A percentile compares a stretch with the other conserved stretches of the same genome.
These are phyloP conservation scores for Leptinotarsa haldemani DNA, from an alignment of 2,888 invertebrate genomes.

Conservation along the genomic window DNA sequence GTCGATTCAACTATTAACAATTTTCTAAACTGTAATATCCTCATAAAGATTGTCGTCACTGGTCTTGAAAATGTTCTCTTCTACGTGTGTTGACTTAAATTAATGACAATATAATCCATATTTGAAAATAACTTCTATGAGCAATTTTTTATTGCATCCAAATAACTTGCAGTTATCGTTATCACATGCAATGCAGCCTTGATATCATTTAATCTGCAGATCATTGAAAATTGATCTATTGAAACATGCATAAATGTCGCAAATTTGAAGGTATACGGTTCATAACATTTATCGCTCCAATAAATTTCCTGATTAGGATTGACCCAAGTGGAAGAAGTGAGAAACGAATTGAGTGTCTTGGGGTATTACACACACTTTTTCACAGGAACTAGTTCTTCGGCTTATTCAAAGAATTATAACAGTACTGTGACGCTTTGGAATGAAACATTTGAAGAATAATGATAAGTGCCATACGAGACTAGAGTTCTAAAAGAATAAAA, in stretches of 20 bases:
- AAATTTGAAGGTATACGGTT: background rate
- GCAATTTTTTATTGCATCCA: too few relatives aligned
- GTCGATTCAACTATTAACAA: too few relatives aligned
- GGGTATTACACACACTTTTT: slow-evolving; percentile 20
- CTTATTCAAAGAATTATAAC: slow-evolving; percentile 39
- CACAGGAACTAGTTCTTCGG: slow-evolving; percentile 22
- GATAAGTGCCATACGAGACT: slow-evolving; percentile 35
- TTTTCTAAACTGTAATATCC: too few relatives aligned
- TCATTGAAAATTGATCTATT: background rate
- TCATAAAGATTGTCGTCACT: too few relatives aligned
- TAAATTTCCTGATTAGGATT: background rate
- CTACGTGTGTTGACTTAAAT: too few relatives aligned
- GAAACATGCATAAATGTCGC: background rate
- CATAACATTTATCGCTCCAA: slow-evolving; percentile 12
- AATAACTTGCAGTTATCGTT: too few relatives aligned
- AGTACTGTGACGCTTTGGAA: slow-evolving; percentile 35
- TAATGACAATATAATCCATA: too few relatives aligned
- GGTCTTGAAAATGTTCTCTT: too few relatives aligned
- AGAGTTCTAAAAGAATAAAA: slow-evolving; percentile 26
- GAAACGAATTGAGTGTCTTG: slow-evolving; percentile 9
- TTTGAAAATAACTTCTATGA: too few relatives aligned
- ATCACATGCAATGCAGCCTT: too few relatives aligned
- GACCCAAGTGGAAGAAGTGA: slow-evolving; percentile 2
- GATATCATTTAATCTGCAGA: background rate
- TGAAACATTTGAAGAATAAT: slow-evolving; percentile 34